Percentiles rank a stretch among this genome's conserved stretches.
phyloP scores from a whole-genome alignment of 2,888 invertebrate genomes.

The Flexamia atlantica region DNA sequence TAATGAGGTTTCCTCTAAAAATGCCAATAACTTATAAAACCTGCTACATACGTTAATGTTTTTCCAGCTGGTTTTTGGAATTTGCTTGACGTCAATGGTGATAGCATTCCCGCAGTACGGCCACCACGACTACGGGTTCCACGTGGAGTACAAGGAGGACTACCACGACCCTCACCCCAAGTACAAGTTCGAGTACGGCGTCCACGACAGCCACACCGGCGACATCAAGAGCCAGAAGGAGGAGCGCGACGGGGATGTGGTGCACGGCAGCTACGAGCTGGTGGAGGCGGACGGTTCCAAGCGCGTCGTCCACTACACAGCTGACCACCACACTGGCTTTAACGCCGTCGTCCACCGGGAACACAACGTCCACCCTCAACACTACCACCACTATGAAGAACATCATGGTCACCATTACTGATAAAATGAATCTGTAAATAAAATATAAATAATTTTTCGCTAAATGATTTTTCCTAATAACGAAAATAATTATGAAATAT shows the following conservation, averaged over 20 bases:
- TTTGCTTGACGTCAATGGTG: not conserved
- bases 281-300: slow-evolving; percentile 48
- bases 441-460: not conserved
- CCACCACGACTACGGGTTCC: slow-evolving; percentile 68
- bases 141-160: slow-evolving; percentile 73
- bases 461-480: not conserved
- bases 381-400: slow-evolving; percentile 55
- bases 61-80: not conserved
- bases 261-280: slow-evolving; percentile 45
- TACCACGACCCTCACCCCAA: slow-evolving; percentile 69
- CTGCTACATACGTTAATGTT: too few species aligned
- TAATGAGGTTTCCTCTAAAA: too few species aligned
- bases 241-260: slow-evolving; percentile 76
- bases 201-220: slow-evolving; percentile 82
- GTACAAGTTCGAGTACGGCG: slow-evolving; percentile 61
- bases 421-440: not conserved
- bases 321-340: slow-evolving; percentile 42
- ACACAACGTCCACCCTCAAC: slow-evolving; percentile 60
- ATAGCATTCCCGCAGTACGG: not conserved
- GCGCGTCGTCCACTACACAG: slow-evolving; percentile 36
- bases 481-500: too few species aligned
- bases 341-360: slow-evolving; percentile 68
- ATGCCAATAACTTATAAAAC: too few species aligned
- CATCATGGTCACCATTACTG: slow-evolving; percentile 11
- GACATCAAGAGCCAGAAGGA: slow-evolving; percentile 81